Conservation (phyloP, 2,797 vertebrate genomes). For the Enteromius radiatus region DNA sequence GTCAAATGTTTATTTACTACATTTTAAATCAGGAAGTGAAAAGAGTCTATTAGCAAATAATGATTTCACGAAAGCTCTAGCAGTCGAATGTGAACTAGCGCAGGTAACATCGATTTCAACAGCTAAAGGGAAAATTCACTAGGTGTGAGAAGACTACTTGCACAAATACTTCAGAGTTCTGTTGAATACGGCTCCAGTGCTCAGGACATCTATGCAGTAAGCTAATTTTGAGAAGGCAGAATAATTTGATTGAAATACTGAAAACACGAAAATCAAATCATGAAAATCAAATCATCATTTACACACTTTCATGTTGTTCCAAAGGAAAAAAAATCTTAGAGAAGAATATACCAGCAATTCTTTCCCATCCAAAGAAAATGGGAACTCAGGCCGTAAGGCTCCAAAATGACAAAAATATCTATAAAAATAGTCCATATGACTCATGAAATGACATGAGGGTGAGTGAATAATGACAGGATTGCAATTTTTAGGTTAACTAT, state of each 20-base stretch:
- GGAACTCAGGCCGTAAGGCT: neutral
- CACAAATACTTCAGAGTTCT: neutral
- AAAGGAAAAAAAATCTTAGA: neutral
- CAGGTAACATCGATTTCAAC: neutral
- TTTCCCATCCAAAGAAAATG: neutral
- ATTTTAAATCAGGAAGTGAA: neutral
- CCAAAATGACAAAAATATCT: neutral
- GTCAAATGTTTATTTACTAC: neutral
- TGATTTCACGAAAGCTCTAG: neutral
- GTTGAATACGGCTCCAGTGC: neutral
- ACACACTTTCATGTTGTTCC: neutral
- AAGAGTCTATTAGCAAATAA: neutral
- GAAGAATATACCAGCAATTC: neutral
- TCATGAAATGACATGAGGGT: neutral
- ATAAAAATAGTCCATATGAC: neutral
- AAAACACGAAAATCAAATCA: neutral
- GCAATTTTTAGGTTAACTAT: neutral
- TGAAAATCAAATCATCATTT: neutral
- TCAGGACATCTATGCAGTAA: neutral
- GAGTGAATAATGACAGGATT: neutral
- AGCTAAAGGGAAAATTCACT: neutral
- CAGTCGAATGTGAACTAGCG: constrained; percentile 11
- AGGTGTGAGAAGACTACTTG: neutral
- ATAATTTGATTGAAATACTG: neutral
- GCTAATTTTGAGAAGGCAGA: neutral